Conservation (phyloP, 2,888 invertebrate genomes). For the Poecilobothrus nobilitatus region DNA sequence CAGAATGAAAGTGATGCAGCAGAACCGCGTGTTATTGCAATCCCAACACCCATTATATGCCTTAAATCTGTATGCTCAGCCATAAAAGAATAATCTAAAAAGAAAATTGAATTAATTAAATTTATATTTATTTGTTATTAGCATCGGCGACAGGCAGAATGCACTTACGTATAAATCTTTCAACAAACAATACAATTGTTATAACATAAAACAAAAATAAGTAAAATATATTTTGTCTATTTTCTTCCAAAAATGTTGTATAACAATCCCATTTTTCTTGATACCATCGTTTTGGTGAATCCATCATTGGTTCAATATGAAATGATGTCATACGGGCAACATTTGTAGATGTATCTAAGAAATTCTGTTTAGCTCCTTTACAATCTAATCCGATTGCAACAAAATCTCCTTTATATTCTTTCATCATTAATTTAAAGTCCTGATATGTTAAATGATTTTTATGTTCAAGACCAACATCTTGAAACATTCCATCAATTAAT, state of each 20-base stretch:
- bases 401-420: slow-evolving; percentile 90
- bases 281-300: slow-evolving; percentile 61
- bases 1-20: slow-evolving; percentile 92
- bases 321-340: slow-evolving; percentile 93
- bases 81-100: slow-evolving; percentile 86
- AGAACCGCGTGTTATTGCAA: slow-evolving; percentile 88
- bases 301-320: slow-evolving; percentile 74
- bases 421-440: slow-evolving; percentile 93
- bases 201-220: slow-evolving; percentile 91
- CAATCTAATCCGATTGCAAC: slow-evolving; percentile 90
- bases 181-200: slow-evolving; percentile 86
- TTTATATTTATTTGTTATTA: not conserved
- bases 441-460: slow-evolving; percentile 84
- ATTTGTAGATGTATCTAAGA: slow-evolving; percentile 87
- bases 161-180: slow-evolving; percentile 79
- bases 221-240: slow-evolving; percentile 92
- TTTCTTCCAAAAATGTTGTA: slow-evolving; percentile 89
- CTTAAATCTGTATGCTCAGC: slow-evolving; percentile 89
- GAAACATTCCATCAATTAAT: slow-evolving; percentile 88
- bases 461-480: slow-evolving; percentile 82
- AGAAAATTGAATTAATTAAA: too few relatives aligned
- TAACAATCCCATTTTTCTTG: slow-evolving; percentile 75
- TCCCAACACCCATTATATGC: slow-evolving; percentile 95
- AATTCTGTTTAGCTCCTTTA: slow-evolving; percentile 92
- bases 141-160: not conserved